Percentiles rank a stretch among this genome's conserved stretches.
Evolutionary conservation across 2,888 invertebrate species (phyloP).

Genomic region (Teleogryllus oceanicus): DNA sequence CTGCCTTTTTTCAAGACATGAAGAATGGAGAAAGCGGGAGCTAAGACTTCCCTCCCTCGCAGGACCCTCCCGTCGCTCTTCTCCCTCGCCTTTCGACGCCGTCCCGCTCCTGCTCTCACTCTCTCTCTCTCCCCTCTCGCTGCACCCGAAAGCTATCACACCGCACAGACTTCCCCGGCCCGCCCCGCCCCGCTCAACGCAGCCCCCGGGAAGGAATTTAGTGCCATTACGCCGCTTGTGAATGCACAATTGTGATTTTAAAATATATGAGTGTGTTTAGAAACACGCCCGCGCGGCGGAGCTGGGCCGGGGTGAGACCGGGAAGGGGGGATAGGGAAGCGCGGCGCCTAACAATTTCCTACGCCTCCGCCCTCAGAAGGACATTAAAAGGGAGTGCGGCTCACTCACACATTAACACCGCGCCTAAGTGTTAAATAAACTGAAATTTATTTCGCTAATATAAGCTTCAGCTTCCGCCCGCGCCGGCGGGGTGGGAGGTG

Average conservation of each 20-base stretch:
- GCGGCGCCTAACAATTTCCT: neutral
- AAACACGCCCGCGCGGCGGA: neutral
- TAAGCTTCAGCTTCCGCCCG: constrained; percentile 1
- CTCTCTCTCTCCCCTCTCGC: neutral
- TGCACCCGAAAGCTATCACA: neutral
- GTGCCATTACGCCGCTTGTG: neutral
- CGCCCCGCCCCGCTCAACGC: neutral
- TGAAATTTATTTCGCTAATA: constrained; percentile 18
- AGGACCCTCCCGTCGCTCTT: neutral
- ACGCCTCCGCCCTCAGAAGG: neutral
- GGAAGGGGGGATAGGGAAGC: neutral
- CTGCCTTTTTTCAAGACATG: neutral
- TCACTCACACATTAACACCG: neutral
- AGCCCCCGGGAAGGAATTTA: neutral
- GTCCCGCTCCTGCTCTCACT: neutral
- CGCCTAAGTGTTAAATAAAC: constrained; percentile 18
- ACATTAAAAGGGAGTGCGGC: constrained; percentile 11
- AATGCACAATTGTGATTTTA: constrained; percentile 9
- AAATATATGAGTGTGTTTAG: constrained; percentile 18
- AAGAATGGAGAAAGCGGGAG: neutral
- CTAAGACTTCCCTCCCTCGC: neutral
- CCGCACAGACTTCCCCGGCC: neutral
- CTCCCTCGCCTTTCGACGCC: neutral
- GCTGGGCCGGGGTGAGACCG: neutral
- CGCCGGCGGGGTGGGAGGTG: neutral